phyloP scores from a whole-genome alignment of 2,797 vertebrate species.

The Acanthopagrus latus region DNA sequence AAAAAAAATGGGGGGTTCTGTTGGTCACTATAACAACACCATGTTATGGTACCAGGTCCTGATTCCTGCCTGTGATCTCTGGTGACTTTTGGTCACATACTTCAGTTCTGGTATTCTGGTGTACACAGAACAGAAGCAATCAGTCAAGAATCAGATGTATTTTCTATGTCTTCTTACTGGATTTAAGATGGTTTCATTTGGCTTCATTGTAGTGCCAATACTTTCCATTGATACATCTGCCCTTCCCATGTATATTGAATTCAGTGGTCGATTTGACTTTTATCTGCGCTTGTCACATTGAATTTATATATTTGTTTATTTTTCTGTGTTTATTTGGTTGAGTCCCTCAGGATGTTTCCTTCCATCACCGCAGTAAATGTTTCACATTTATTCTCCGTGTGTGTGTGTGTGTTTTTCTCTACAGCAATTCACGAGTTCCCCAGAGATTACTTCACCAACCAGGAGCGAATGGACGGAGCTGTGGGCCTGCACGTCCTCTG shows the following conservation, averaged over 20 bases:
- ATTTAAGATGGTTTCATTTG: background rate
- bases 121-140: background rate
- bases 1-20: background rate
- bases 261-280: background rate
- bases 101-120: background rate
- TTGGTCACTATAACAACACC: background rate
- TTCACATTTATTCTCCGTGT: background rate
- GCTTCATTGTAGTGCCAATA: background rate
- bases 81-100: too few species aligned
- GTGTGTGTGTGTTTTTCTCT: conserved; percentile 40
- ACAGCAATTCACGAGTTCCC: conserved; percentile 96
- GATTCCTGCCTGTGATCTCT: too few species aligned
- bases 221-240: background rate
- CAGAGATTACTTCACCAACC: conserved; percentile 92
- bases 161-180: background rate
- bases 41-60: too few species aligned
- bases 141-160: background rate
- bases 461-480: conserved; percentile 92
- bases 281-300: background rate
- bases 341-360: conserved; percentile 5
- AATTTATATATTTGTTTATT: conserved; percentile 10
- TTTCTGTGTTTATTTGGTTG: background rate
- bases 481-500: conserved; percentile 93
- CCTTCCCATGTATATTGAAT: conserved; percentile 10
- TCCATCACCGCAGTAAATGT: conserved; percentile 2